These are phyloP conservation scores for Strigamia transsilvanica DNA, from an alignment of 2,888 invertebrate genomes.

Conservation along the genomic window DNA sequence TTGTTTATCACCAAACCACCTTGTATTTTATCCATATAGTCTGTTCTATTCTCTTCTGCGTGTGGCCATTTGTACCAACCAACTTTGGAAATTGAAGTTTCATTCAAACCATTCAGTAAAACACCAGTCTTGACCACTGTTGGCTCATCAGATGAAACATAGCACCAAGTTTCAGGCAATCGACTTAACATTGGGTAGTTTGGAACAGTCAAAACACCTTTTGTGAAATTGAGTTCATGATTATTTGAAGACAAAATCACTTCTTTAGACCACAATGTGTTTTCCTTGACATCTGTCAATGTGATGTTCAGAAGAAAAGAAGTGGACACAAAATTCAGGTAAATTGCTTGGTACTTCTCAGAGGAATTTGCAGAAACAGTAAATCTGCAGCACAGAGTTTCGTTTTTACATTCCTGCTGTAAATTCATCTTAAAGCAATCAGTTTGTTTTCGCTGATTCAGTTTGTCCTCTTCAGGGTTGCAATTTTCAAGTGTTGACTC, in stretches of 20 bases:
- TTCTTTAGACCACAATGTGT: not conserved
- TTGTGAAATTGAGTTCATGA: not conserved
- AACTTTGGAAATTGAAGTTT: not conserved
- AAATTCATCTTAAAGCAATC: not conserved
- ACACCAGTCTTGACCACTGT: not conserved
- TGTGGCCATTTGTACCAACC: conserved; percentile 13
- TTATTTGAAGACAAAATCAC: not conserved
- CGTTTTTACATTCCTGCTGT: not conserved
- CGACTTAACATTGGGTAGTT: not conserved
- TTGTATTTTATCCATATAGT: not conserved
- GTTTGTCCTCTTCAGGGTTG: not conserved
- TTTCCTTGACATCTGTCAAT: not conserved
- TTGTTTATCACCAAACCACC: not conserved
- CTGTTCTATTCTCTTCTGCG: not conserved
- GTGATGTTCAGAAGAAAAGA: not conserved
- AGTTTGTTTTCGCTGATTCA: not conserved
- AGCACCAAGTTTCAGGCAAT: not conserved
- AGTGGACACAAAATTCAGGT: not conserved
- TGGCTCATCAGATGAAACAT: not conserved
- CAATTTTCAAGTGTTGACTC: not conserved
- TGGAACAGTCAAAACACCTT: not conserved
- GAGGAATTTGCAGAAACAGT: not conserved
- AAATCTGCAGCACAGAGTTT: not conserved
- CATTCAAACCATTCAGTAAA: not conserved
- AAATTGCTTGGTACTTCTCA: not conserved